Evolutionary conservation across 2,113 vertebrate species (phyloP).

Genomic region (Clarias macrocephalus): DNA sequence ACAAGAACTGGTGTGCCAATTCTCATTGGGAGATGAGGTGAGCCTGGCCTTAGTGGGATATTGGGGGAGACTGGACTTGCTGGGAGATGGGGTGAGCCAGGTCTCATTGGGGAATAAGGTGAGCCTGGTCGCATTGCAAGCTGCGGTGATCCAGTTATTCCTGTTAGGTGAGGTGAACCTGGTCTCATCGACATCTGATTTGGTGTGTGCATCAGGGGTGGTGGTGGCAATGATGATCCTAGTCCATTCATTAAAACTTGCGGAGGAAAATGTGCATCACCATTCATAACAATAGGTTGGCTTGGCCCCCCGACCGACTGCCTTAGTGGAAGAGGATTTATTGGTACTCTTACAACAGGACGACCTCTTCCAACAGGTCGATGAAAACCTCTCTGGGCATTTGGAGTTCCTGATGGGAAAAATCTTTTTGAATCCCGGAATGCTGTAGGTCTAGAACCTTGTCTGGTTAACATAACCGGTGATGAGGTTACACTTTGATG

Average conservation of each 20-base stretch:
- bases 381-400: conserved; percentile 64
- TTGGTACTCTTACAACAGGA: conserved; percentile 73
- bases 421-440: conserved; percentile 63
- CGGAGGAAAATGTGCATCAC: conserved; percentile 55
- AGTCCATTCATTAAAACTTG: conserved; percentile 67
- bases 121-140: conserved; percentile 40
- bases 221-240: conserved; percentile 66
- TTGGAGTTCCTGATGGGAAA: conserved; percentile 54
- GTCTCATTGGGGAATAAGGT: conserved; percentile 48
- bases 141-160: conserved; percentile 24
- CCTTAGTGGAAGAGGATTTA: conserved; percentile 65
- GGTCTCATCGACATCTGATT: conserved; percentile 57
- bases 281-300: conserved; percentile 46
- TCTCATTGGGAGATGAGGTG: conserved; percentile 49
- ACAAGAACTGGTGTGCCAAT: conserved; percentile 56
- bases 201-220: conserved; percentile 63
- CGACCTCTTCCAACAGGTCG: conserved; percentile 77
- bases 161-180: conserved; percentile 43
- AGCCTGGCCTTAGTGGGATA: conserved; percentile 47
- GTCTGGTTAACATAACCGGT: conserved; percentile 58
- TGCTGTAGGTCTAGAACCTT: conserved; percentile 60
- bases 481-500: conserved; percentile 47
- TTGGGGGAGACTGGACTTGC: conserved; percentile 44
- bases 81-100: conserved; percentile 50
- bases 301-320: conserved; percentile 67